Evolutionary conservation across 1,140 invertebrate species (phyloP).

Genomic region (Diorhabda sublineata): DNA sequence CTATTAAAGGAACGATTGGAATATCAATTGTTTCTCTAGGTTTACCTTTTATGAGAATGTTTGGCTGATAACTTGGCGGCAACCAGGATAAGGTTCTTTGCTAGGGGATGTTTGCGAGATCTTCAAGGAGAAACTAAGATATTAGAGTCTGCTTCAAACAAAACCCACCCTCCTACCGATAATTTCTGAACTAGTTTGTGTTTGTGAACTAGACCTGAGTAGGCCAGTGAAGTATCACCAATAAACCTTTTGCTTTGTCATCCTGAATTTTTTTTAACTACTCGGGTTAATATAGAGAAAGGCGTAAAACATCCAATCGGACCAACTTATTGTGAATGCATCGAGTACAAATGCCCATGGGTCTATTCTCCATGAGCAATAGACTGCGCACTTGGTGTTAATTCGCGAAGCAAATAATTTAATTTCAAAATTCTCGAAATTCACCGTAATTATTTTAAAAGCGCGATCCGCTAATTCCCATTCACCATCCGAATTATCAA

Average conservation of each 20-base stretch:
- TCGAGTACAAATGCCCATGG: constrained; percentile 29
- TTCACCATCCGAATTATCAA: too few relatives aligned
- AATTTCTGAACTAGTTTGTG: too few relatives aligned
- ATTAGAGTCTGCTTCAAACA: too few relatives aligned
- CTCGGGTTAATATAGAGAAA: constrained; percentile 32
- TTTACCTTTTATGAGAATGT: too few relatives aligned
- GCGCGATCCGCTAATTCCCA: neutral
- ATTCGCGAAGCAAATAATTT: constrained; percentile 35
- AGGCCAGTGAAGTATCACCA: constrained; percentile 37
- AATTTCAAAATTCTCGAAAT: constrained; percentile 27
- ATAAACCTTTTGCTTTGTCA: constrained; percentile 32
- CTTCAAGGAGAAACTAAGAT: too few relatives aligned
- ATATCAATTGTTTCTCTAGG: too few relatives aligned
- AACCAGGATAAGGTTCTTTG: too few relatives aligned
- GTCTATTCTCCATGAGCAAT: constrained; percentile 35
- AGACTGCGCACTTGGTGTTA: constrained; percentile 33
- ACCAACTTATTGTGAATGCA: constrained; percentile 36
- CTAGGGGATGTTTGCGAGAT: too few relatives aligned
- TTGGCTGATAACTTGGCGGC: too few relatives aligned
- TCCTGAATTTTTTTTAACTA: constrained; percentile 31
- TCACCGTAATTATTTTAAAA: constrained; percentile 15
- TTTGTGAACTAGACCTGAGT: constrained; percentile 40
- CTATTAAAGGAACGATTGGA: too few relatives aligned
- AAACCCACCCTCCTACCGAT: neutral
- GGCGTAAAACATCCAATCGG: constrained; percentile 31